Evolutionary conservation across 2,797 vertebrate genomes (phyloP).

Genomic region (Acanthis flammea): DNA sequence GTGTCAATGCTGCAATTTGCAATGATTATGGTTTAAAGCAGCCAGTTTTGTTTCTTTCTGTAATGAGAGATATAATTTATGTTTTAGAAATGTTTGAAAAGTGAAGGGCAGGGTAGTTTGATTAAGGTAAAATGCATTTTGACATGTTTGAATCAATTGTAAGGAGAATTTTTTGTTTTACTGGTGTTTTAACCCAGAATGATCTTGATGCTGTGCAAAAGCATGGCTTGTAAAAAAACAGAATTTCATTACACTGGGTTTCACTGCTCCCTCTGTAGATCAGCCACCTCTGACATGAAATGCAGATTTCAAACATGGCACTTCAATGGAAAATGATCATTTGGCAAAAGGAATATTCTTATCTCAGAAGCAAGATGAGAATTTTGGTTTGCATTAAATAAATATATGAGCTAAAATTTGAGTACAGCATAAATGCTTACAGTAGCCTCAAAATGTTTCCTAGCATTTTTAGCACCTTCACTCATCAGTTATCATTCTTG

Average conservation of each 20-base stretch:
- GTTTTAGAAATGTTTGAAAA: constrained; percentile 59
- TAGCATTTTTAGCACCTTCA: not conserved
- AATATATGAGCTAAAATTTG: not conserved
- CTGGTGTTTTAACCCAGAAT: constrained; percentile 21
- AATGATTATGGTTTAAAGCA: constrained; percentile 49
- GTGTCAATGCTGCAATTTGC: constrained; percentile 50
- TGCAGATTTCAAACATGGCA: constrained; percentile 7
- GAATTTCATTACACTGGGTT: not conserved
- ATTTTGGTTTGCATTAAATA: not conserved
- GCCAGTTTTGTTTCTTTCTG: constrained; percentile 38
- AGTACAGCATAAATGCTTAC: not conserved
- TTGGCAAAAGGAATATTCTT: not conserved
- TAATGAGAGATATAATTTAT: constrained; percentile 45
- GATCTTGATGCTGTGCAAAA: not conserved
- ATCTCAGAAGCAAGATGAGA: not conserved
- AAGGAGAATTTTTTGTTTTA: constrained; percentile 36
- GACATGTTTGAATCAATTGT: constrained; percentile 34
- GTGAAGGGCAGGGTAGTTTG: constrained; percentile 28
- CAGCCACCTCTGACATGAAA: constrained; percentile 38
- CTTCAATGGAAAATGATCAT: not conserved
- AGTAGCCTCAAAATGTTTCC: not conserved
- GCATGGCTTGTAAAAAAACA: constrained; percentile 23
- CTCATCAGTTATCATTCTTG: not conserved
- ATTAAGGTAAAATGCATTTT: constrained; percentile 56
- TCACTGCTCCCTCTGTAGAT: not conserved